A percentile compares a stretch with the other conserved stretches of the same genome.
phyloP scores from a whole-genome alignment of 2,888 invertebrate genomes.

The Apodemia duryi region DNA sequence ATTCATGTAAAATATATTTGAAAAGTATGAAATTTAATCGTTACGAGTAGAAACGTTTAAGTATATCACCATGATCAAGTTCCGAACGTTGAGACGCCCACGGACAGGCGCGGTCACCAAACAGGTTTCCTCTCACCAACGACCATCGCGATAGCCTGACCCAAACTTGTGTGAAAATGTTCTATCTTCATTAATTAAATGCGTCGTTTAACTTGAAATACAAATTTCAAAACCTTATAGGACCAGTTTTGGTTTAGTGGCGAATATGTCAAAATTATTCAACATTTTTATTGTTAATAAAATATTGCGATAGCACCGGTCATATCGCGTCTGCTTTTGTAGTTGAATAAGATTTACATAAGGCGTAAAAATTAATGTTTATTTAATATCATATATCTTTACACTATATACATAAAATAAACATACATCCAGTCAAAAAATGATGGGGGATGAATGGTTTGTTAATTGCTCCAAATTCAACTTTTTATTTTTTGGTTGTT shows the following conservation, averaged over 20 bases:
- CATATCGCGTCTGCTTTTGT: too few species aligned
- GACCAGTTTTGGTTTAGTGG: too few species aligned
- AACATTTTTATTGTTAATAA: too few species aligned
- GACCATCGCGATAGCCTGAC: constrained; percentile 28
- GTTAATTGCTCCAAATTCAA: too few species aligned
- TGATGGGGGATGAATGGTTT: too few species aligned
- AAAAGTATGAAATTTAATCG: constrained; percentile 1
- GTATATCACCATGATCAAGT: constrained; percentile 9
- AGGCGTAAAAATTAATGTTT: not conserved
- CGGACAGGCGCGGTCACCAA: constrained; percentile 44
- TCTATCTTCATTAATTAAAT: constrained; percentile 22
- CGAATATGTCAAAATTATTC: too few species aligned
- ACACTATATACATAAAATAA: too few species aligned
- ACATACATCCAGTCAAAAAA: too few species aligned
- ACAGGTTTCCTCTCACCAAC: constrained; percentile 71
- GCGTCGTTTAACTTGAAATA: not conserved
- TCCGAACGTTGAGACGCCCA: constrained; percentile 52
- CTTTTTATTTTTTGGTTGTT: too few species aligned
- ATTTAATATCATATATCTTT: too few species aligned
- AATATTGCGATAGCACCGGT: too few species aligned
- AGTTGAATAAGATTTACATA: not conserved
- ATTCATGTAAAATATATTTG: not conserved
- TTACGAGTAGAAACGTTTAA: constrained; percentile 1
- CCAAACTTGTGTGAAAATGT: constrained; percentile 35
- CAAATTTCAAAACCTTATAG: too few species aligned